Base-by-base conservation (phyloP, 2,113 vertebrate species). In the Galbula dea region DNA sequence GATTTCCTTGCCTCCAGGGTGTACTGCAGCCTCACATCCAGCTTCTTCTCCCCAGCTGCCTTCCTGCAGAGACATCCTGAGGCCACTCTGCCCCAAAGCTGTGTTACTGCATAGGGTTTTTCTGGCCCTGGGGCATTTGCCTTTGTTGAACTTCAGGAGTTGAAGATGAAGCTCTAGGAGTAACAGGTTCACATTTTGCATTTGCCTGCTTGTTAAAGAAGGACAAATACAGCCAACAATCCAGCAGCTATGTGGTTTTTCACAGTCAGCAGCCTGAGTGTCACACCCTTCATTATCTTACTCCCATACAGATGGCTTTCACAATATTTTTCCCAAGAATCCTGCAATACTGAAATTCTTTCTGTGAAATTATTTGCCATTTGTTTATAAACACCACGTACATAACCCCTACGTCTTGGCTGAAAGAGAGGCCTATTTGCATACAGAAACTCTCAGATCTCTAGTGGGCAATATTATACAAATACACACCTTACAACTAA, bases 291-390 rank as follows among this genome's bases (percentile, higher is more conserved):
- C 79, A 69, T 85, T 96, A 84, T 90, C 67, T 91, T 39, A 63
- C 37, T 94, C 82, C 78, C 34, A 12, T 92, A 57, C 51, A 87
- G 76, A 71, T 95, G 26, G 86, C 27, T 95, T 95, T 90, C 72
- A 83, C 80, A 32, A 7, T 51, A 71, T 83, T 92, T 96, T 83
- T n/a, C 62, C 8, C 41, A 86, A 85, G 59, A 83, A 76, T n/a
- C 16, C 29, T 80, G 20, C 12, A 91, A 66, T 46, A 61, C 30
- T 61, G 39, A 91, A 68, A 62, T 87, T 24, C 74, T 83, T 82
- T 84, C 55, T 45, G 29, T 91, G 69, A 62, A 78, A 82, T 77
- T 9, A 86, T 89, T 91, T 86, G 39, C 18, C 54, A 76, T 95
- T 63, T 43, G 83, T 90, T 97, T 93, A 83, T 89, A 94, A 93